Evolutionary conservation across 2,888 invertebrate species (phyloP).

Genomic region (Parthenolecanium corni): DNA sequence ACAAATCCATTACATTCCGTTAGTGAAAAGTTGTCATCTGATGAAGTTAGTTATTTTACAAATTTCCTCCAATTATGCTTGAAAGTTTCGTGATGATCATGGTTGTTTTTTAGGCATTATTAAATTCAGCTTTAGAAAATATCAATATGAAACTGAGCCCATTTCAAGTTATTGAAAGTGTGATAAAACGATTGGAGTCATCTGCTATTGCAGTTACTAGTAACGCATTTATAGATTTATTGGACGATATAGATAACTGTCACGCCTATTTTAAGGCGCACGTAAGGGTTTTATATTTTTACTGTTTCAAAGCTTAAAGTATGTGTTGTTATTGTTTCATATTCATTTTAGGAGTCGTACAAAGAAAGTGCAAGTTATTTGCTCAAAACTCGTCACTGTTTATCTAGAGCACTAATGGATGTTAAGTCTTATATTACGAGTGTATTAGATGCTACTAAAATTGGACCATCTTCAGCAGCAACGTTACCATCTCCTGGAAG

Average conservation of each 20-base stretch:
- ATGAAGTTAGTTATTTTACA: conserved; percentile 45
- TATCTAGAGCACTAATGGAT: conserved; percentile 64
- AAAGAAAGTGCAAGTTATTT: conserved; percentile 74
- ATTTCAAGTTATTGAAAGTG: conserved; percentile 71
- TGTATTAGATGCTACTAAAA: conserved; percentile 41
- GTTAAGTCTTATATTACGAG: conserved; percentile 63
- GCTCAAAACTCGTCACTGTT: conserved; percentile 72
- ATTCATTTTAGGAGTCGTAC: conserved; percentile 53
- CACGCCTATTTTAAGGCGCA: conserved; percentile 70
- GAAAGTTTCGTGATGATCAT: too few relatives aligned
- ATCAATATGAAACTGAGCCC: conserved; percentile 69
- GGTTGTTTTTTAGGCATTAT: conserved; percentile 50
- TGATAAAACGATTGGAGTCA: conserved; percentile 60
- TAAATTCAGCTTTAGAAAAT: conserved; percentile 66
- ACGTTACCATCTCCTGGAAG: conserved; percentile 32
- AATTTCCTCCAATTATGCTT: neutral
- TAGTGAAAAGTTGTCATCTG: conserved; percentile 81
- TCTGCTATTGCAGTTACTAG: conserved; percentile 71
- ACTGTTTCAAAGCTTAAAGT: conserved; percentile 27
- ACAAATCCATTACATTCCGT: conserved; percentile 83
- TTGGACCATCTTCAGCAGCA: conserved; percentile 42
- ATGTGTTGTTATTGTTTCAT: conserved; percentile 10
- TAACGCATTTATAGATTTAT: conserved; percentile 66
- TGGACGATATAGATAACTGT: conserved; percentile 76
- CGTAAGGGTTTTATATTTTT: conserved; percentile 44